These are phyloP conservation scores for Apamea sordens DNA, from an alignment of 2,888 invertebrate species.

Conservation along the genomic window DNA sequence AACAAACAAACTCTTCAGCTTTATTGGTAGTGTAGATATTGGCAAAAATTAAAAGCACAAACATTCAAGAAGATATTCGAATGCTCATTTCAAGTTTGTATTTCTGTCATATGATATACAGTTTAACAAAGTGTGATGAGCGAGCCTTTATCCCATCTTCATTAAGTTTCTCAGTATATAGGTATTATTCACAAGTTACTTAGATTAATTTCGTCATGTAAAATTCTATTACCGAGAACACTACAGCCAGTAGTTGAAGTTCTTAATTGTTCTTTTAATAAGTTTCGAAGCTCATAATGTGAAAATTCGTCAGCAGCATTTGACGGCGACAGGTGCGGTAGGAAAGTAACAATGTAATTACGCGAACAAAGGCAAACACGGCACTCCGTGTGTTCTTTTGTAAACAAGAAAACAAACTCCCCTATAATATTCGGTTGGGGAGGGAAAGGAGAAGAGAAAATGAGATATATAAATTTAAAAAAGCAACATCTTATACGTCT, in stretches of 20 bases:
- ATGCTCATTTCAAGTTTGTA: neutral
- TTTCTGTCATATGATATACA: neutral
- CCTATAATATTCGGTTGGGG: constrained; percentile 65
- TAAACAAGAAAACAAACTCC: constrained; percentile 77
- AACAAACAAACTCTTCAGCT: no score
- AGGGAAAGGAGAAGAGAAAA: constrained; percentile 59
- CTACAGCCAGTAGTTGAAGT: constrained; percentile 56
- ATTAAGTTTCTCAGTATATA: constrained; percentile 36
- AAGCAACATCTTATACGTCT: constrained; percentile 25
- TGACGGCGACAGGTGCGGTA: constrained; percentile 73
- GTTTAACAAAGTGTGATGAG: neutral
- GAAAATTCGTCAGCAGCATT: constrained; percentile 71
- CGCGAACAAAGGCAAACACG: constrained; percentile 74
- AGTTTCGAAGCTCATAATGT: constrained; percentile 62
- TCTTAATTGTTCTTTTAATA: constrained; percentile 63
- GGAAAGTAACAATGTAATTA: constrained; percentile 76
- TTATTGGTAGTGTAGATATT: no score
- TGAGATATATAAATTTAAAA: constrained; percentile 54
- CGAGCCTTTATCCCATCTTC: constrained; percentile 5
- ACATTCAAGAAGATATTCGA: neutral
- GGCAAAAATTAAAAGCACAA: neutral
- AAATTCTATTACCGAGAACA: constrained; percentile 42
- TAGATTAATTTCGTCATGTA: constrained; percentile 12
- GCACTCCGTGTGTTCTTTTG: constrained; percentile 73
- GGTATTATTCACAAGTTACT: constrained; percentile 28